Conservation (phyloP, 2,113 vertebrate genomes). For the Coptodon rendalli region DNA sequence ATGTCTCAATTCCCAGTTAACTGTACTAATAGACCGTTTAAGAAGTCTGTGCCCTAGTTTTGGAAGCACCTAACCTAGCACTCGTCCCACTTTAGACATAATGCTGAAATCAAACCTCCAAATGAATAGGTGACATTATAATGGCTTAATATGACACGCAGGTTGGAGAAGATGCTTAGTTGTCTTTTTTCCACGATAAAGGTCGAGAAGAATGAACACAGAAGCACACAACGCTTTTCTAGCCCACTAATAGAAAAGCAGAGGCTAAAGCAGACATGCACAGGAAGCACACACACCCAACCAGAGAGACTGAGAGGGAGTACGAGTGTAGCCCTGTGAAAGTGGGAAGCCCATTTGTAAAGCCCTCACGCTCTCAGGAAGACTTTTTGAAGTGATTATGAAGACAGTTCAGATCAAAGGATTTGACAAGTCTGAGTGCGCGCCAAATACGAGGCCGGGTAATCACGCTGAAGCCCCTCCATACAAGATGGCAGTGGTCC, state of each 20-base stretch:
- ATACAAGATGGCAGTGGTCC: conserved; percentile 55
- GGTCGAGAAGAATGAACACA: not conserved
- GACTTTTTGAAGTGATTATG: conserved; percentile 72
- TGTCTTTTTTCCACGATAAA: not conserved
- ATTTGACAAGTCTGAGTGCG: conserved; percentile 68
- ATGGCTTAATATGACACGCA: not conserved
- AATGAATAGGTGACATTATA: not conserved
- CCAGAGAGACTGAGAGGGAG: not conserved
- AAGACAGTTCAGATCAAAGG: conserved; percentile 75
- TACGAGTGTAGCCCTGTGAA: not conserved
- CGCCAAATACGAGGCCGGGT: conserved; percentile 64
- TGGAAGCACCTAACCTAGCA: not conserved
- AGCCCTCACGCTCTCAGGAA: conserved; percentile 62
- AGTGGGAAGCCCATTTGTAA: conserved; percentile 56
- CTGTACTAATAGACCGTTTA: not conserved
- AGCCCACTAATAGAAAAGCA: not conserved
- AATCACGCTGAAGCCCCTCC: conserved; percentile 64
- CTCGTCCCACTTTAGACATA: not conserved
- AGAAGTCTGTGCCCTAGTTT: not conserved
- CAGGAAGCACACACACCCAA: not conserved
- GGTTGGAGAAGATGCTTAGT: not conserved
- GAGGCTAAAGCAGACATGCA: not conserved
- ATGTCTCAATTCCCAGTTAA: not conserved
- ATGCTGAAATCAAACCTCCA: not conserved
- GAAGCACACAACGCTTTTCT: not conserved